Percentiles rank a stretch among this genome's conserved stretches.
These are phyloP conservation scores for Isurus oxyrinchus DNA, from an alignment of 2,113 vertebrate genomes.

Conservation along the genomic window DNA sequence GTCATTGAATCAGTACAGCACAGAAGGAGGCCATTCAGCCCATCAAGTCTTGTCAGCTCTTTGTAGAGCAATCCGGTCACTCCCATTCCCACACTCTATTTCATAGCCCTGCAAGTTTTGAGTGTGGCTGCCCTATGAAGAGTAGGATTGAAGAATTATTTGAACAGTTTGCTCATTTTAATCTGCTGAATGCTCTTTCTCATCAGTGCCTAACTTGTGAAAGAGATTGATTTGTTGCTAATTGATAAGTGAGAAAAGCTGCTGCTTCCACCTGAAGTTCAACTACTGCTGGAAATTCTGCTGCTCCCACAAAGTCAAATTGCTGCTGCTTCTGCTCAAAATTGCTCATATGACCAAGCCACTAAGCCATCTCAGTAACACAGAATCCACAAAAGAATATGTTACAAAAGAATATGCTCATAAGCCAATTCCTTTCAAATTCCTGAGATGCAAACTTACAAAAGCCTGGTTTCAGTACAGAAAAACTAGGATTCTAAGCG, in stretches of 20 bases:
- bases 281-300: not conserved
- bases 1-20: not conserved
- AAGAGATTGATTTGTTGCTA: not conserved
- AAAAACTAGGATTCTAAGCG: not conserved
- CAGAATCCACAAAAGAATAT: not conserved
- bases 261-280: not conserved
- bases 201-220: not conserved
- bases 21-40: too few species aligned
- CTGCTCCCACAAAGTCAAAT: not conserved
- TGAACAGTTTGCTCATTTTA: not conserved
- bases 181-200: not conserved
- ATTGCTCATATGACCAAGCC: not conserved
- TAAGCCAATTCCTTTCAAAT: not conserved
- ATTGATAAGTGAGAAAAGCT: not conserved
- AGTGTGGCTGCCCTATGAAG: not conserved
- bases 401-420: not conserved
- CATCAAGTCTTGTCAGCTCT: too few species aligned
- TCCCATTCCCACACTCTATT: not conserved
- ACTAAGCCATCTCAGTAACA: not conserved
- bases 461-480: not conserved
- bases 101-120: not conserved
- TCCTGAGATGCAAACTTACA: not conserved
- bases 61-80: too few species aligned
- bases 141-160: not conserved
- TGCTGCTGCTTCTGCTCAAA: not conserved